These are phyloP conservation scores for Camptogramma bilineatum DNA, from an alignment of 2,888 invertebrate genomes.

Conservation along the genomic window DNA sequence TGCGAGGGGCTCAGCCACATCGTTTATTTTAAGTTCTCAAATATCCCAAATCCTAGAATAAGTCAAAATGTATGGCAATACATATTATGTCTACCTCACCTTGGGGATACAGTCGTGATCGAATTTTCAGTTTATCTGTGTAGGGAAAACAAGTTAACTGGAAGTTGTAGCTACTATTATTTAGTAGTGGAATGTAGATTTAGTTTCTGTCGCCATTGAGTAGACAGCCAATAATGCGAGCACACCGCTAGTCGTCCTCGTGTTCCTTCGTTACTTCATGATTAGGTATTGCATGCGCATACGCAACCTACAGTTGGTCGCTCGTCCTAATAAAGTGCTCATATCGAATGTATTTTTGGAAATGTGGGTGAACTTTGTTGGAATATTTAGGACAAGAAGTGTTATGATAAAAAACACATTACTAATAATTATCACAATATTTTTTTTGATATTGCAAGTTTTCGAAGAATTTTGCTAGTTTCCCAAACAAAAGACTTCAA, in stretches of 20 bases:
- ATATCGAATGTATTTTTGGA: conserved; percentile 18
- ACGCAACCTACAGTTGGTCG: conserved; percentile 32
- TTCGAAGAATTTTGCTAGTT: neutral
- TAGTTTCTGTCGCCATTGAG: conserved; percentile 1
- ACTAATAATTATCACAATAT: neutral
- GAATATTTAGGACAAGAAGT: conserved; percentile 6
- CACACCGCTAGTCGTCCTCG: conserved; percentile 47
- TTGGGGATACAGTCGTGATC: too few species aligned
- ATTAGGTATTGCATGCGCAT: conserved; percentile 40
- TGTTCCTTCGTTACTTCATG: conserved; percentile 40
- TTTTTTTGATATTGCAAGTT: neutral
- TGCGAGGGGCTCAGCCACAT: too few species aligned
- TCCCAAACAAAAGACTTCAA: conserved; percentile 13
- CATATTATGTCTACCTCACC: too few species aligned
- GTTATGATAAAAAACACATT: too few species aligned
- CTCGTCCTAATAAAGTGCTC: conserved; percentile 3
- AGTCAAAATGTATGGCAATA: too few species aligned
- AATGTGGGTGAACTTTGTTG: conserved; percentile 14
- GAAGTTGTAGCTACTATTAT: neutral
- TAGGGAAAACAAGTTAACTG: too few species aligned
- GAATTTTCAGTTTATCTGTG: too few species aligned
- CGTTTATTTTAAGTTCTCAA: too few species aligned
- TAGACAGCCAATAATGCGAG: conserved; percentile 42
- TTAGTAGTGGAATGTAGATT: neutral
- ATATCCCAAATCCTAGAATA: too few species aligned